Evolutionary conservation across 2,888 invertebrate genomes (phyloP).

Genomic region (Mimas tiliae): DNA sequence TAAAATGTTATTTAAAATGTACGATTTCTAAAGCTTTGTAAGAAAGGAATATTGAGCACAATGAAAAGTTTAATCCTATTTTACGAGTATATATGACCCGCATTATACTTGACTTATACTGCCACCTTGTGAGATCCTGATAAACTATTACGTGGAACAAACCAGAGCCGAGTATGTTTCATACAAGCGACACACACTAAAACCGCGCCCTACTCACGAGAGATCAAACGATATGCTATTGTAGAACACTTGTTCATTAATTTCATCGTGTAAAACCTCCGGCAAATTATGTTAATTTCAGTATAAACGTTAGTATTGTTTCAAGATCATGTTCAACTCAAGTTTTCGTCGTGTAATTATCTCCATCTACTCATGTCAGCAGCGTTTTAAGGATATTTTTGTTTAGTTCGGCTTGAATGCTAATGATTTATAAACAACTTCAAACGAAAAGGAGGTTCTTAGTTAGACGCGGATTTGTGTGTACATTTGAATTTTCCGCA

Average conservation of each 20-base stretch:
- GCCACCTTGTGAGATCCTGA: constrained; percentile 26
- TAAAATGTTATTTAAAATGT: too few species aligned
- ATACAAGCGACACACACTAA: constrained; percentile 51
- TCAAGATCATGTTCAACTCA: background rate
- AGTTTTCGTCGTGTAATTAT: background rate
- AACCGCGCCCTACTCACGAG: constrained; percentile 55
- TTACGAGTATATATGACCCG: background rate
- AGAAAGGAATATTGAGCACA: background rate
- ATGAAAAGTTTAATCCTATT: background rate
- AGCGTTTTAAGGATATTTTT: background rate
- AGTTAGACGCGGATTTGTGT: too few species aligned
- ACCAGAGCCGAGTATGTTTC: constrained; percentile 44
- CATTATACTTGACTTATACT: constrained; percentile 5
- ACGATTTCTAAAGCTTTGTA: background rate
- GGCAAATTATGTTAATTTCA: background rate
- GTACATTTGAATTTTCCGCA: too few species aligned
- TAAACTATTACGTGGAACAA: constrained; percentile 30
- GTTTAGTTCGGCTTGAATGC: background rate
- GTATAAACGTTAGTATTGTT: background rate
- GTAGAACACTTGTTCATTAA: constrained; percentile 10
- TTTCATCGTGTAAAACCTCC: constrained; percentile 3
- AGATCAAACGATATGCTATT: constrained; percentile 59
- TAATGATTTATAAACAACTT: too few species aligned
- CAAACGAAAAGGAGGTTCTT: too few species aligned
- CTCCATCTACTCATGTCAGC: background rate